These are phyloP conservation scores for Euzophera pinguis DNA, from an alignment of 2,888 invertebrate species.

Conservation along the genomic window DNA sequence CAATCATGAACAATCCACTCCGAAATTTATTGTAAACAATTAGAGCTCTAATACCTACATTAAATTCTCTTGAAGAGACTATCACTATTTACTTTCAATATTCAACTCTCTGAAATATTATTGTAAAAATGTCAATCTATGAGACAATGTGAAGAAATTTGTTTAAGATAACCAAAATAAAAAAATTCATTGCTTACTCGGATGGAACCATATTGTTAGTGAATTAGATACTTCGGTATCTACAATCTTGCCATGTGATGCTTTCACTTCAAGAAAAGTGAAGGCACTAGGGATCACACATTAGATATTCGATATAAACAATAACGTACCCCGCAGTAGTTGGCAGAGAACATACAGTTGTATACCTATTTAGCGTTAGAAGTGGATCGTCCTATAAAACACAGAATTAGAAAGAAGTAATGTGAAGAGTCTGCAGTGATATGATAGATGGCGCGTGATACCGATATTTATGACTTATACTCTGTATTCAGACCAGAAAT, in stretches of 20 bases:
- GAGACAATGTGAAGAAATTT: constrained; percentile 14
- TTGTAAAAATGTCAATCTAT: constrained; percentile 19
- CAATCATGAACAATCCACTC: constrained; percentile 23
- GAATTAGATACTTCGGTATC: constrained; percentile 6
- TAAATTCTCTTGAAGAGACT: constrained; percentile 46
- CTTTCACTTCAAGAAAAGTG: constrained; percentile 45
- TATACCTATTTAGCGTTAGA: constrained; percentile 14
- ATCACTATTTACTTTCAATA: constrained; percentile 42
- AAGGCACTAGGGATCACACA: constrained; percentile 57
- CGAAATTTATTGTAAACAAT: constrained; percentile 27
- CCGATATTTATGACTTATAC: background rate
- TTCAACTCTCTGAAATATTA: constrained; percentile 27
- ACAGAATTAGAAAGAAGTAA: constrained; percentile 26
- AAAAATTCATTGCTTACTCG: constrained; percentile 23
- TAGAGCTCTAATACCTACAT: constrained; percentile 40
- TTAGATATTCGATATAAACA: constrained; percentile 48
- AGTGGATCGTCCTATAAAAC: background rate
- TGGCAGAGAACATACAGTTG: constrained; percentile 26
- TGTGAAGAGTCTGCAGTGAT: constrained; percentile 23
- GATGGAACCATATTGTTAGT: constrained; percentile 21
- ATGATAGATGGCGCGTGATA: constrained; percentile 21
- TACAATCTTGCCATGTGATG: constrained; percentile 22
- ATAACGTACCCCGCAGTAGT: constrained; percentile 39
- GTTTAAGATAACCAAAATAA: constrained; percentile 3
- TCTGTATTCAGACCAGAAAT: constrained; percentile 15